A percentile compares a stretch with the other conserved stretches of the same genome.
Evolutionary conservation across 2,888 invertebrate species (phyloP).

Genomic region (Eubasilissa splendida): DNA sequence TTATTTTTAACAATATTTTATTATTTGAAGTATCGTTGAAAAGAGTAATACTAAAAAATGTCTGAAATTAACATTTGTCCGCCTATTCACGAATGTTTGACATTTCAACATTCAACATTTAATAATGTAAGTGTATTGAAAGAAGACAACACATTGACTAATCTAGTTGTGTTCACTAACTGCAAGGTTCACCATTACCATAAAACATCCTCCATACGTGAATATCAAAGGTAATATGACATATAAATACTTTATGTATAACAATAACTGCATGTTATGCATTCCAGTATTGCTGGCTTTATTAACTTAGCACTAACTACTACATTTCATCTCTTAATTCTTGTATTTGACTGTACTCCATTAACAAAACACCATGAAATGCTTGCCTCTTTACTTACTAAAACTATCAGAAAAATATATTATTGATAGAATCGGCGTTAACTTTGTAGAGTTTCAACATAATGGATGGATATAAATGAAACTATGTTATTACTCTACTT

Average conservation of each 20-base stretch:
- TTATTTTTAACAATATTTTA: no score
- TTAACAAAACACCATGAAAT: slow-evolving; percentile 3
- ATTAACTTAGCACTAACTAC: slow-evolving; percentile 39
- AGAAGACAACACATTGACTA: slow-evolving; percentile 9
- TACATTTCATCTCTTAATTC: slow-evolving; percentile 9
- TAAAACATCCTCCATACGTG: slow-evolving; percentile 40
- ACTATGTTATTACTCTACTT: no score
- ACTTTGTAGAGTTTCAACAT: no score
- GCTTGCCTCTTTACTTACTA: slow-evolving; percentile 18
- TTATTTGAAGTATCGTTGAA: slow-evolving; percentile 17
- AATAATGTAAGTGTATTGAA: background rate
- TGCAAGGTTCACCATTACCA: slow-evolving; percentile 40
- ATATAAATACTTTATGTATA: slow-evolving; percentile 31
- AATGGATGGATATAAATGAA: no score
- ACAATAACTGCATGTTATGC: slow-evolving; percentile 46
- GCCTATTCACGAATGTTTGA: no score
- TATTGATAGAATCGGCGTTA: no score
- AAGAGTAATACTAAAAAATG: background rate
- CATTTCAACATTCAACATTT: no score
- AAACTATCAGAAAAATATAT: background rate
- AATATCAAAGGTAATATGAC: slow-evolving; percentile 50
- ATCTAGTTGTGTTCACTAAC: slow-evolving; percentile 47
- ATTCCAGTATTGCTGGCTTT: slow-evolving; percentile 44
- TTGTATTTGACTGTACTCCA: slow-evolving; percentile 5
- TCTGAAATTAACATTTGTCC: no score